Percentiles rank a stretch among this genome's conserved stretches.
phyloP scores from a whole-genome alignment of 2,113 vertebrate species.

The Siphamia tubifer region DNA sequence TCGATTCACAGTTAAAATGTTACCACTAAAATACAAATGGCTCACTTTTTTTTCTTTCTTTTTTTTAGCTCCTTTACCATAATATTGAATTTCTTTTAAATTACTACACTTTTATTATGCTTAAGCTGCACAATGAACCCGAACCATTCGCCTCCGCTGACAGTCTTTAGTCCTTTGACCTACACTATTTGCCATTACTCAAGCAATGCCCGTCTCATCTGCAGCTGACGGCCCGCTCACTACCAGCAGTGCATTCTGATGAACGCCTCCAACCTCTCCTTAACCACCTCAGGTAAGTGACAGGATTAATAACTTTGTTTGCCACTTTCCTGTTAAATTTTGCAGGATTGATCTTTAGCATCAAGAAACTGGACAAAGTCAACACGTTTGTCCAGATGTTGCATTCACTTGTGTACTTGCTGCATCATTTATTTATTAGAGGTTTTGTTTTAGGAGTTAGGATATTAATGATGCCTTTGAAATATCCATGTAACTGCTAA shows the following conservation, averaged over 20 bases:
- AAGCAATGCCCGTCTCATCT: constrained; percentile 58
- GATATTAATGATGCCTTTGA: too few species aligned
- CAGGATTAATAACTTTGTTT: constrained; percentile 26
- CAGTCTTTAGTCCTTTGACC: constrained; percentile 26
- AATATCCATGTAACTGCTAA: too few species aligned
- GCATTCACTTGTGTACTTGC: neutral
- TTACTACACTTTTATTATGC: neutral
- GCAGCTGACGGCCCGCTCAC: constrained; percentile 90
- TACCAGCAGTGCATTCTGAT: constrained; percentile 92
- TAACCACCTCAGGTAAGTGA: constrained; percentile 92
- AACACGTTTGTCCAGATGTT: constrained; percentile 35
- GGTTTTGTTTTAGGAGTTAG: too few species aligned
- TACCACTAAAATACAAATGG: too few species aligned
- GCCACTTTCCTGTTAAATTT: constrained; percentile 1
- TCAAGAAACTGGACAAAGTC: constrained; percentile 4
- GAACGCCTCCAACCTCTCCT: constrained; percentile 97
- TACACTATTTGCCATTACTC: constrained; percentile 42
- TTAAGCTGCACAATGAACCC: neutral
- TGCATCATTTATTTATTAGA: neutral
- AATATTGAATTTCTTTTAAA: neutral
- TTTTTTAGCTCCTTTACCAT: too few species aligned
- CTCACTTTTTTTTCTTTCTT: too few species aligned
- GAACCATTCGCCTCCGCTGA: neutral
- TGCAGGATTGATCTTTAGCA: constrained; percentile 29
- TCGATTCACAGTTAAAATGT: too few species aligned